A percentile compares a stretch with the other conserved stretches of the same genome.
Evolutionary conservation across 2,888 invertebrate species (phyloP).

Genomic region (Cheilosia scutellata): DNA sequence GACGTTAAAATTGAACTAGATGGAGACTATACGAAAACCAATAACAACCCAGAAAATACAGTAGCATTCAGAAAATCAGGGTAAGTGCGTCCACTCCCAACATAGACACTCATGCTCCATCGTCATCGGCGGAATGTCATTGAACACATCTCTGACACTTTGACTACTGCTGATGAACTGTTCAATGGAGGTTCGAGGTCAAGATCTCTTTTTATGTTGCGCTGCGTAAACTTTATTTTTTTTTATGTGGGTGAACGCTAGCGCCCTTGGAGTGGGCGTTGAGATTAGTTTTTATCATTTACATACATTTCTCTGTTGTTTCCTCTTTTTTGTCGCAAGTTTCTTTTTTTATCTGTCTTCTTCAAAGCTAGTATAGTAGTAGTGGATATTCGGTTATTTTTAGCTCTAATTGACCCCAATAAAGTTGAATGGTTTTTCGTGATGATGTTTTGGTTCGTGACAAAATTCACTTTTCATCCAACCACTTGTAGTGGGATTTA

Average conservation of each 20-base stretch:
- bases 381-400: constrained; percentile 43
- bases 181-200: constrained; percentile 55
- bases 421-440: constrained; percentile 35
- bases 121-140: not conserved
- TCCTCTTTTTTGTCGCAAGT: constrained; percentile 13
- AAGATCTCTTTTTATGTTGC: constrained; percentile 28
- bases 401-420: constrained; percentile 57
- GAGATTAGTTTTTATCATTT: constrained; percentile 12
- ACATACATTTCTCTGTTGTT: not conserved
- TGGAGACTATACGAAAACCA: not conserved
- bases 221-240: constrained; percentile 6
- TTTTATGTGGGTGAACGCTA: constrained; percentile 4
- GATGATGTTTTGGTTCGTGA: constrained; percentile 52
- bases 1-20: too few relatives aligned
- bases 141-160: not conserved
- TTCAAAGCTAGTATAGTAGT: not conserved
- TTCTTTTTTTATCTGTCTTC: constrained; percentile 16
- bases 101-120: not conserved
- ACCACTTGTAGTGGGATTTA: not conserved
- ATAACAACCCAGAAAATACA: not conserved
- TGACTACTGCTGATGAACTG: constrained; percentile 20
- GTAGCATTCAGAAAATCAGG: constrained; percentile 10
- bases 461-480: constrained; percentile 56
- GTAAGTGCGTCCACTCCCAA: constrained; percentile 13
- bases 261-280: constrained; percentile 48